A percentile compares a stretch with the other conserved stretches of the same genome.
Conservation (phyloP, 1,140 invertebrate genomes). For the Drosophila orena region DNA sequence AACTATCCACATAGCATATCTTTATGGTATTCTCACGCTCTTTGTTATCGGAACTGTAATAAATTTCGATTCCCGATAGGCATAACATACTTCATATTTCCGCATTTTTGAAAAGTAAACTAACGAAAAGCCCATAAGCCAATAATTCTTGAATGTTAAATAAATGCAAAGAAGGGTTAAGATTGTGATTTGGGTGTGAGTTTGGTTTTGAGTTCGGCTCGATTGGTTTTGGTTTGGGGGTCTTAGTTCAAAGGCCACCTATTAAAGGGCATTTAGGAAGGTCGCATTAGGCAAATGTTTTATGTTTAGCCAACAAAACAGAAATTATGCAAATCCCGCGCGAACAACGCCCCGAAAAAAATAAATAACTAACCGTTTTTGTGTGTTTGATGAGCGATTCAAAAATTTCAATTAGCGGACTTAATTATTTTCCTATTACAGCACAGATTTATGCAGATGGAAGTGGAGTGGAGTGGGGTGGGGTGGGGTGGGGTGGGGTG, state of each 20-base stretch:
- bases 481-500: no score
- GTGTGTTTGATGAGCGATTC: slow-evolving; percentile 18
- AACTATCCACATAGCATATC: slow-evolving; percentile 9
- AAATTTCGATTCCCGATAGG: neutral
- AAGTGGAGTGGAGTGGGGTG: neutral
- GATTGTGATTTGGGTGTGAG: slow-evolving; percentile 4
- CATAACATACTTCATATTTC: slow-evolving; percentile 5
- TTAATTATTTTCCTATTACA: slow-evolving; percentile 31
- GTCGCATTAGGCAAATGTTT: slow-evolving; percentile 37
- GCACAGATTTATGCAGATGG: slow-evolving; percentile 5
- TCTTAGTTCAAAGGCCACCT: slow-evolving; percentile 13
- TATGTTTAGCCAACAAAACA: slow-evolving; percentile 28
- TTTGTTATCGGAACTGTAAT: neutral
- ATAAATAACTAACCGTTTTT: slow-evolving; percentile 11
- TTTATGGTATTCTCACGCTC: neutral
- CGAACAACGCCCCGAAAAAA: slow-evolving; percentile 26
- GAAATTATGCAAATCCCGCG: slow-evolving; percentile 32
- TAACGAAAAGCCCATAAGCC: neutral
- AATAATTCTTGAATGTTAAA: neutral
- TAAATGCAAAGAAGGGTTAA: slow-evolving; percentile 14
- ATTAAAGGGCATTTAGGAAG: slow-evolving; percentile 19
- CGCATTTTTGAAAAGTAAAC: neutral
- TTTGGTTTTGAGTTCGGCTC: slow-evolving; percentile 15
- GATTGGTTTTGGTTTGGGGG: neutral
- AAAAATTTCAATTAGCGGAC: slow-evolving; percentile 19